These are phyloP conservation scores for Ammodytes marinus DNA, from an alignment of 2,113 vertebrate genomes.

Conservation along the genomic window DNA sequence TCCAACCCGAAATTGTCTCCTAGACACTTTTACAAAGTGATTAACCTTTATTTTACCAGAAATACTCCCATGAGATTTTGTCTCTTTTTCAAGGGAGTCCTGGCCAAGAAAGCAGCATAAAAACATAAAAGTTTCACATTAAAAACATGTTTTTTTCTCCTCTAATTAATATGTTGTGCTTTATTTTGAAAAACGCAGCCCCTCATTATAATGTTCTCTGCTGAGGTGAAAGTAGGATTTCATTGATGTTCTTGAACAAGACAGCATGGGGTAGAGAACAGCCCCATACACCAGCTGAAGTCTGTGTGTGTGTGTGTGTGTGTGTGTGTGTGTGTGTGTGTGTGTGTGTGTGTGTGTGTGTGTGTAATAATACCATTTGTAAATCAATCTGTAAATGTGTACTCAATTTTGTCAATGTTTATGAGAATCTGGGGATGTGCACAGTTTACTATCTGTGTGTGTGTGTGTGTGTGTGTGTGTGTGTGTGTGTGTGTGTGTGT, in stretches of 20 bases:
- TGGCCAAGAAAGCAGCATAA: too few species aligned
- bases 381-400: background rate
- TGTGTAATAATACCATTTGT: conserved; percentile 11
- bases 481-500: too few species aligned
- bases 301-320: background rate
- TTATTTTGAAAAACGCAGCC: background rate
- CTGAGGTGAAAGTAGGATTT: too few species aligned
- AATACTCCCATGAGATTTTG: too few species aligned
- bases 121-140: too few species aligned
- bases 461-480: background rate
- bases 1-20: background rate
- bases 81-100: too few species aligned
- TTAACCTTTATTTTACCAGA: too few species aligned
- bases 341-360: background rate
- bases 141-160: too few species aligned
- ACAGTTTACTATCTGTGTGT: background rate
- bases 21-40: background rate
- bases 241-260: conserved; percentile 9
- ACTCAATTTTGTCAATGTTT: background rate
- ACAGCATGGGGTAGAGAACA: conserved; percentile 20
- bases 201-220: background rate
- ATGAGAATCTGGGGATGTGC: background rate
- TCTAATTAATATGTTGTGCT: background rate
- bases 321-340: background rate
- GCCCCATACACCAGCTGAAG: background rate